Base-by-base conservation (phyloP, 1,140 invertebrate species). In the Scaptomyza hsui region DNA sequence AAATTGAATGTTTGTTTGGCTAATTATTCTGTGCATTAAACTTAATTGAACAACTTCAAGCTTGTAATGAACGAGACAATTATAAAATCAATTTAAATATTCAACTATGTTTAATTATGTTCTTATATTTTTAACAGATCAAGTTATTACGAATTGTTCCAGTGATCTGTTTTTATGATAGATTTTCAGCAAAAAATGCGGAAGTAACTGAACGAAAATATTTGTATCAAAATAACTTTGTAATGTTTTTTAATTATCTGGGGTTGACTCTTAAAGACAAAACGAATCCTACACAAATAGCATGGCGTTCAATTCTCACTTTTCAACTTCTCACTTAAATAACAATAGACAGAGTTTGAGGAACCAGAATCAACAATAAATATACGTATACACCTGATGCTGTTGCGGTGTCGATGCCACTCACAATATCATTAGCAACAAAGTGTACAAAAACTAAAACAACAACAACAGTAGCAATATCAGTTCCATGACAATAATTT, bases 381-480 rank as follows among this genome's bases (percentile, higher is more conserved):
- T 16, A 42, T 24, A 24, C 21, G 3, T 37, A 73, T 85, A 76
- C 80, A 85, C 80, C 80, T 79, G 80, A 85, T 61, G 60, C 80
- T 79, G 80, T 79, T 61, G 60, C 49, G 45, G 15, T 60, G 39
- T 21, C 24, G 61, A 52, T 53, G 62, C 78, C 78, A 24, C 73
- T 48, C 55, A 76, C 76, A 70, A 80, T 85, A 85, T 86, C 77
- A 85, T 85, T 86, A 85, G 55, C 80, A 80, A 80, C 72, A 76
- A 80, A 62, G 75, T 68, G 32, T 52, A 63, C 32, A 62, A 39
- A 52, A 47, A 45, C 35, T 19, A 42, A 18, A 49, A 57, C 15
- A 51, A 41, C n/a, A 48, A 15, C 47, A 52, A 26, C 32, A 35
- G 10, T 12, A 39, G n/a, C n/a, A 65, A 32, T 7, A 29, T 6